Conservation (phyloP, 2,797 vertebrate genomes). For the Acrocephalus scirpaceus region DNA sequence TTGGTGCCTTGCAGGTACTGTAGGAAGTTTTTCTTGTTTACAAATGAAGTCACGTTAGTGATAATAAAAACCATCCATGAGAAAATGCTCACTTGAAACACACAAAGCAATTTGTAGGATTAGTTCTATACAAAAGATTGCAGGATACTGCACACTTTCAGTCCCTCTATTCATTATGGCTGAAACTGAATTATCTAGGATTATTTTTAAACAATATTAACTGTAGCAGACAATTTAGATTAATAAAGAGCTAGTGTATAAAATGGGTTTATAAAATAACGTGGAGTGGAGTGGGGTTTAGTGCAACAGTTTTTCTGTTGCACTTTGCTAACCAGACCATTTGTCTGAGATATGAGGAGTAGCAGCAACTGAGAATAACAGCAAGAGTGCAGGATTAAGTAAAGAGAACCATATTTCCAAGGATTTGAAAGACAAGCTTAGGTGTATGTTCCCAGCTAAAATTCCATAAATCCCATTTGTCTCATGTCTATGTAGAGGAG, state of each 20-base stretch:
- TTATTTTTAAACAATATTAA: conserved; percentile 6
- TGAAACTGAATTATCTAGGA: conserved; percentile 12
- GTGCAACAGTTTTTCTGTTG: background rate
- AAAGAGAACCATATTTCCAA: background rate
- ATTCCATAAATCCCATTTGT: background rate
- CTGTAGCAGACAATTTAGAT: background rate
- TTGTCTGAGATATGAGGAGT: background rate
- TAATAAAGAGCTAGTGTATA: background rate
- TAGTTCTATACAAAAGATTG: background rate
- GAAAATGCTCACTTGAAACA: conserved; percentile 10
- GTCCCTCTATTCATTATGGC: background rate
- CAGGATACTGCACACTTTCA: background rate
- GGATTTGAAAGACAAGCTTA: background rate
- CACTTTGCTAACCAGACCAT: background rate
- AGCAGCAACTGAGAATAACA: background rate
- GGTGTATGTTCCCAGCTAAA: background rate
- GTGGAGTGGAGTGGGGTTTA: background rate
- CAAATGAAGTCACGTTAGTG: background rate
- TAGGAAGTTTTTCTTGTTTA: background rate
- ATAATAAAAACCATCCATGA: background rate
- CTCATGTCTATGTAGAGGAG: background rate
- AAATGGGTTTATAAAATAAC: background rate
- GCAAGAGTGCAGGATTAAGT: background rate
- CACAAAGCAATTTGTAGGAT: conserved; percentile 18
- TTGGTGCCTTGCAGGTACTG: background rate